These are phyloP conservation scores for Cerastoderma edule DNA, from an alignment of 2,888 invertebrate species.

Conservation along the genomic window DNA sequence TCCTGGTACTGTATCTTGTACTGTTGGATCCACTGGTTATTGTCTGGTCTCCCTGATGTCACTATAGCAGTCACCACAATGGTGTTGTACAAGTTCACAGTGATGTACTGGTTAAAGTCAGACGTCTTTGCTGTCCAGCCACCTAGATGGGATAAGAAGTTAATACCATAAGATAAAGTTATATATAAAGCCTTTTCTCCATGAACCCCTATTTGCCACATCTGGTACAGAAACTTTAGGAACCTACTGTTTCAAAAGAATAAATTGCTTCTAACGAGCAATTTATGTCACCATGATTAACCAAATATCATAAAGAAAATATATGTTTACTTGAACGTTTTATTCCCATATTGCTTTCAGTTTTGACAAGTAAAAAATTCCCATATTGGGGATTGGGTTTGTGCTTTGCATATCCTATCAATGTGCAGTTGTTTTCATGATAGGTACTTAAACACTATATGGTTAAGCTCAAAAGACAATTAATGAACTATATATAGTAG, in stretches of 20 bases:
- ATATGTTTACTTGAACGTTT: too few species aligned
- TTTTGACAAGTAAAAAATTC: too few species aligned
- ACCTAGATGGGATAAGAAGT: slow-evolving; percentile 34
- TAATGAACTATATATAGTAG: too few species aligned
- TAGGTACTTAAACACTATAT: too few species aligned
- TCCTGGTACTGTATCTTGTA: slow-evolving; percentile 73
- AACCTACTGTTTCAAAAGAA: slow-evolving; percentile 4
- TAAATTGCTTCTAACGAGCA: slow-evolving; percentile 7
- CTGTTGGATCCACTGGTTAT: slow-evolving; percentile 69
- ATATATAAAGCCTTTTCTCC: not conserved
- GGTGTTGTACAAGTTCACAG: slow-evolving; percentile 67
- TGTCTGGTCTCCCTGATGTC: slow-evolving; percentile 67
- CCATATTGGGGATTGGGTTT: too few species aligned
- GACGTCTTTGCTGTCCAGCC: slow-evolving; percentile 64
- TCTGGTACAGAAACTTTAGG: not conserved
- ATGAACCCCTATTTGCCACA: not conserved
- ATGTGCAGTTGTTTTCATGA: too few species aligned
- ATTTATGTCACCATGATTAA: too few species aligned
- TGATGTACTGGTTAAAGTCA: slow-evolving; percentile 63
- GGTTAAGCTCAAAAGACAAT: too few species aligned
- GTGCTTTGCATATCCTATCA: too few species aligned
- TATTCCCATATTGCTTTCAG: too few species aligned
- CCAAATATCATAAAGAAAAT: too few species aligned
- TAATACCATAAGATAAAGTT: not conserved
- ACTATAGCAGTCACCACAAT: slow-evolving; percentile 66